Evolutionary conservation across 1,140 invertebrate species (phyloP), one percentile per base, ranked within the genome.

Genomic region (Drosophila ercepeae): DNA sequence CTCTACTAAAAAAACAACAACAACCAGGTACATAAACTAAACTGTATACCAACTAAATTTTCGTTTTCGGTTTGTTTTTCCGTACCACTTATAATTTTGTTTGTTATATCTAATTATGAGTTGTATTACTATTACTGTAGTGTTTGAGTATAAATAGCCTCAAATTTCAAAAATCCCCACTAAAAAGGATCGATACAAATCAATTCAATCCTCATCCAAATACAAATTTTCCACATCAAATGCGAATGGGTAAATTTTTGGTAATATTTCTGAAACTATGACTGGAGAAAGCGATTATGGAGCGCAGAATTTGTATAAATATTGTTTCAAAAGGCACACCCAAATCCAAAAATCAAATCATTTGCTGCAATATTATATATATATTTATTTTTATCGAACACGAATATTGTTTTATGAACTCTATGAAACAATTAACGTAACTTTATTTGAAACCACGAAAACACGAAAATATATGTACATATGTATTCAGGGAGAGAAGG

Each of bases 1-100:
- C 69, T 86, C 82, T 86, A 86, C 82, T 88, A 86, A 86, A 86
- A 86, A 86, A 82, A 86, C 82, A 64, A 86, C 78, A 75, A 86
- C 82, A 64, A 86, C 82, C 82, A 86, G 82, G 82, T 86, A 86
- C 53, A 67, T 58, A 46, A 51, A 55, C 36, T 78, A 55, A 41
- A 58, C 52, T 32, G 27, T 70, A 54, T 45, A 65, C 29, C 19
- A 13, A 41, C 49, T 50, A 42, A 42, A 59, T 44, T 41, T 58
- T 48, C 39, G 11, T 39, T 8, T 64, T 60, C 4, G n/a, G 16
- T 64, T 60, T 9, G 18, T 39, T 14, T 27, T 18, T 59, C 14
- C 27, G 44, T 44, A 57, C 44, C 54, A 18, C 11, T 9, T 7
- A 21, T 16, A 11, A 18, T n/a, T 23, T 60, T 18, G 16, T 21